Evolutionary conservation across 1,140 invertebrate genomes (phyloP).

Genomic region (Trachymyrmex cornetzi): DNA sequence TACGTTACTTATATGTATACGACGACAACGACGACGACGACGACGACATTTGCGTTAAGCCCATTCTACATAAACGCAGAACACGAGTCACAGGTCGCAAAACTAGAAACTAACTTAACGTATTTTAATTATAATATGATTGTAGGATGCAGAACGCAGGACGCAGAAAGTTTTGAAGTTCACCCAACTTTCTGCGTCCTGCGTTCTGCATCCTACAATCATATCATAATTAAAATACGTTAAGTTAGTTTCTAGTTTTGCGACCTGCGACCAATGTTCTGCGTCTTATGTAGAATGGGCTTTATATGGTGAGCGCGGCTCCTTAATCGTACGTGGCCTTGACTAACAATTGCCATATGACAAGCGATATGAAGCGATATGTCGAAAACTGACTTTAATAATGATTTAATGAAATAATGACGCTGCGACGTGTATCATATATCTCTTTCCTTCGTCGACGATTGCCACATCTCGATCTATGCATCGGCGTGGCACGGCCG

Average conservation of each 20-base stretch:
- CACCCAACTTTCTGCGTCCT: no score
- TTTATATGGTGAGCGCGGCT: neutral
- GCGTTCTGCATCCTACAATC: no score
- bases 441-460: conserved; percentile 65
- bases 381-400: conserved; percentile 79
- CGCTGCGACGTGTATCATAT: conserved; percentile 40
- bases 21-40: neutral
- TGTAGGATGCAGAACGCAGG: no score
- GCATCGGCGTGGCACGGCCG: neutral
- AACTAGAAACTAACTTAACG: no score
- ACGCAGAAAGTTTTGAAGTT: no score
- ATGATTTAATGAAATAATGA: conserved; percentile 81
- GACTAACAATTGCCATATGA: conserved; percentile 73
- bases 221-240: no score
- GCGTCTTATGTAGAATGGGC: no score
- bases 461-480: neutral
- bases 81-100: no score
- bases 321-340: conserved; percentile 72
- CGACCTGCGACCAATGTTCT: no score
- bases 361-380: conserved; percentile 55
- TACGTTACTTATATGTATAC: neutral
- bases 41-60: neutral
- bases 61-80: no score
- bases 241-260: no score
- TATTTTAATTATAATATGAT: no score